phyloP scores from a whole-genome alignment of 2,797 vertebrate genomes.

The Enoplosus armatus region DNA sequence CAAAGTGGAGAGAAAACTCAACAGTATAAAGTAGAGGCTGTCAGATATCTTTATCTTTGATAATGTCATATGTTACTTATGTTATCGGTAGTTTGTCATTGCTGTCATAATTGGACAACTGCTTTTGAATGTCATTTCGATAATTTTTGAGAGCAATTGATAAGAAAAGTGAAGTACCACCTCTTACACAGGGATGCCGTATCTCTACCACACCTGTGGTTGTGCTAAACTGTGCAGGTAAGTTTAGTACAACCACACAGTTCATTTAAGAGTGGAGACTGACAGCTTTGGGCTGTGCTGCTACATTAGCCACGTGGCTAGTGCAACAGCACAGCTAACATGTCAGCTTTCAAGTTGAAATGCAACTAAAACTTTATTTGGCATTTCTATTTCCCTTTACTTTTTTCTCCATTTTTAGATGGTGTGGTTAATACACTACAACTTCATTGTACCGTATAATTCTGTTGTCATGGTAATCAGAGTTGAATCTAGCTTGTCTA shows the following conservation, averaged over 20 bases:
- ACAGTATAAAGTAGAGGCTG: not conserved
- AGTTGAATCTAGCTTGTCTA: not conserved
- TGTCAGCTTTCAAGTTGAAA: not conserved
- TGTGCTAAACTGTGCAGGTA: too few relatives aligned
- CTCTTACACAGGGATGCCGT: not conserved
- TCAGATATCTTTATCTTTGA: not conserved
- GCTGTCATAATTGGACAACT: not conserved
- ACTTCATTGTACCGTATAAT: not conserved
- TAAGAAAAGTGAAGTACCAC: not conserved
- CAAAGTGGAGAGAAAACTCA: conserved; percentile 1
- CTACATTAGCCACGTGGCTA: not conserved
- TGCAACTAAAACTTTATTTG: not conserved
- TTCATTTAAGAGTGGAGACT: not conserved
- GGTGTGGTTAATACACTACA: not conserved
- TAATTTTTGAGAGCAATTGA: not conserved
- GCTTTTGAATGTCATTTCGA: not conserved
- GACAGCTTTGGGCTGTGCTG: not conserved
- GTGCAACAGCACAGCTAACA: not conserved
- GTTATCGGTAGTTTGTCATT: not conserved
- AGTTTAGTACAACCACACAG: not conserved
- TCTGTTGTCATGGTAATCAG: not conserved
- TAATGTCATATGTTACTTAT: not conserved
- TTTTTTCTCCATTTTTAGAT: not conserved
- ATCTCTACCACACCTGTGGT: too few relatives aligned
- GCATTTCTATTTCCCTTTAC: not conserved